A percentile compares a stretch with the other conserved stretches of the same genome.
Evolutionary conservation across 2,113 vertebrate genomes (phyloP).

Genomic region (Chaenogobius annularis): DNA sequence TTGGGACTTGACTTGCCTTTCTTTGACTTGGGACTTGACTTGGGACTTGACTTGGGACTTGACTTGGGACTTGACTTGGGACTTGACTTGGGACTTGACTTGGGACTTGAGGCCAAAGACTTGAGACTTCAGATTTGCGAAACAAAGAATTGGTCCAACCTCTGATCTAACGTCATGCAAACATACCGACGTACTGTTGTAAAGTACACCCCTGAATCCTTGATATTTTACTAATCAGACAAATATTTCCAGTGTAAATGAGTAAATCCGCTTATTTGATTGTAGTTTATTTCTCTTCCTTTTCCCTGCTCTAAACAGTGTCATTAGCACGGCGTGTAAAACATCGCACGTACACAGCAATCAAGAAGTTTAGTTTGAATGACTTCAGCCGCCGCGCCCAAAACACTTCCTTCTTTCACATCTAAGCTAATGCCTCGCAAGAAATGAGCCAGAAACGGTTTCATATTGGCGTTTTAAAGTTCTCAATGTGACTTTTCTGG

Average conservation of each 20-base stretch:
- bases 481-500: neutral
- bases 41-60: too few relatives aligned
- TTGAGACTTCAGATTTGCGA: too few relatives aligned
- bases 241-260: neutral
- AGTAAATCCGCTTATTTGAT: neutral
- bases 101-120: too few relatives aligned
- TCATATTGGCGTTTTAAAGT: neutral
- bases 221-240: conserved; percentile 13
- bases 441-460: neutral
- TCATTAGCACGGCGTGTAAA: conserved; percentile 28
- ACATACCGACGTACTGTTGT: too few relatives aligned
- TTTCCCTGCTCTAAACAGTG: conserved; percentile 14
- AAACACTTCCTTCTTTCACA: neutral
- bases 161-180: too few relatives aligned
- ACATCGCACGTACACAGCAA: conserved; percentile 19
- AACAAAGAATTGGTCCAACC: too few relatives aligned
- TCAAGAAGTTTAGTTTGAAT: conserved; percentile 24
- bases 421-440: neutral
- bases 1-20: too few relatives aligned
- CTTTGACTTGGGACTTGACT: too few relatives aligned
- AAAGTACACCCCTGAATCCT: neutral
- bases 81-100: too few relatives aligned
- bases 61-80: too few relatives aligned
- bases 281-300: conserved; percentile 15
- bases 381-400: neutral